Evolutionary conservation across 2,888 invertebrate genomes (phyloP).

Genomic region (Kryphioiulus occultus): DNA sequence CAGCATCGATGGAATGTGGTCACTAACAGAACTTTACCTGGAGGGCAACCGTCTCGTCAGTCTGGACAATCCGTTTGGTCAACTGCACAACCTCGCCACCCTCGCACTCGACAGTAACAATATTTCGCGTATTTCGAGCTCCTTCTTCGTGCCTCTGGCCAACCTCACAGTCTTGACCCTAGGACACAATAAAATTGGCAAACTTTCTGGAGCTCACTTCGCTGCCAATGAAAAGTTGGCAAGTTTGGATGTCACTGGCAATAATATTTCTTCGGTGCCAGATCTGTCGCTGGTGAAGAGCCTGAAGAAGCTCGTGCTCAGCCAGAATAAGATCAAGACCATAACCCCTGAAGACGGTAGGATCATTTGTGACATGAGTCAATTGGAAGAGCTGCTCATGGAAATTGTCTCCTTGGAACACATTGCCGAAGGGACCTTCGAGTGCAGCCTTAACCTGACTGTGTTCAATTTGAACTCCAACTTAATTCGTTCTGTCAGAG

Average conservation of each 20-base stretch:
- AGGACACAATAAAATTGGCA: neutral
- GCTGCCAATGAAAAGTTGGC: neutral
- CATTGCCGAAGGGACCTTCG: neutral
- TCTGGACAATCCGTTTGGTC: neutral
- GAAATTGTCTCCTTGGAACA: neutral
- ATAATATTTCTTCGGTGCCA: neutral
- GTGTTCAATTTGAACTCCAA: neutral
- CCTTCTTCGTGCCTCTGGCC: neutral
- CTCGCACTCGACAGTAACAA: neutral
- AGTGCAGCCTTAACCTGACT: neutral
- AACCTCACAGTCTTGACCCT: neutral
- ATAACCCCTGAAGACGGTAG: neutral
- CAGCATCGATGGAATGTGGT: neutral
- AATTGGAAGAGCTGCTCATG: neutral
- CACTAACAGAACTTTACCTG: neutral
- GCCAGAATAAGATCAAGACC: neutral
- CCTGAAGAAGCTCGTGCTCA: neutral
- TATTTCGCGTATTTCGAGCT: neutral
- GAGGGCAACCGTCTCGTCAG: neutral
- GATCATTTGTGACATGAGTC: neutral
- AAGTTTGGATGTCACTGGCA: neutral
- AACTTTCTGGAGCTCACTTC: neutral
- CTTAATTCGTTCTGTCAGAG: neutral
- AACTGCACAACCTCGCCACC: neutral
- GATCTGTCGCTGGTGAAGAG: neutral